Percentiles rank a stretch among this genome's conserved stretches.
These are phyloP conservation scores for Piscicola geometra DNA, from an alignment of 2,888 invertebrate genomes.

Conservation along the genomic window DNA sequence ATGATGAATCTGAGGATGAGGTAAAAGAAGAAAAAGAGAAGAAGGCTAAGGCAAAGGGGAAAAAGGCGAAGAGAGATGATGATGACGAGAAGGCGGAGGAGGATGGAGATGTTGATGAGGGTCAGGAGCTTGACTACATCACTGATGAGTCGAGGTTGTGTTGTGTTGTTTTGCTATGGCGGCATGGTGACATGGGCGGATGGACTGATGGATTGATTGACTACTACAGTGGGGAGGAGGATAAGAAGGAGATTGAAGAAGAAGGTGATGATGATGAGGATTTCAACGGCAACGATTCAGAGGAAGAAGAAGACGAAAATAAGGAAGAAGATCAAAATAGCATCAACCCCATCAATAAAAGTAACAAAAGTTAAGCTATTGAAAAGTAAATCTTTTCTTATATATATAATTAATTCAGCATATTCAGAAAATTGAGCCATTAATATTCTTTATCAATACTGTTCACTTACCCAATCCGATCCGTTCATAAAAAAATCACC, in stretches of 20 bases:
- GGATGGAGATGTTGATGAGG: slow-evolving; percentile 52
- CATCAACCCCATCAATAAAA: too few species aligned
- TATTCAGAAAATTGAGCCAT: background rate
- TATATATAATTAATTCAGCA: background rate
- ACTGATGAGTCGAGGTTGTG: slow-evolving; percentile 33
- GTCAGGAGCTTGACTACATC: slow-evolving; percentile 64
- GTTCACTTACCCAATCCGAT: too few species aligned
- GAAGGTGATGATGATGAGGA: slow-evolving; percentile 20
- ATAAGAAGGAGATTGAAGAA: slow-evolving; percentile 18
- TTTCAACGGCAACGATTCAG: slow-evolving; percentile 23
- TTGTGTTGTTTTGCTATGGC: background rate
- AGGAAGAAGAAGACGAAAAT: slow-evolving; percentile 29
- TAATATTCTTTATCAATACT: background rate
- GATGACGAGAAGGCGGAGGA: slow-evolving; percentile 18
- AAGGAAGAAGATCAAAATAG: slow-evolving; percentile 26
- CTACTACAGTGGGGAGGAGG: slow-evolving; percentile 9
- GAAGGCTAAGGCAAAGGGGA: slow-evolving; percentile 38
- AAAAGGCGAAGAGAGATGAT: slow-evolving; percentile 54
- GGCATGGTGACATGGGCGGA: background rate
- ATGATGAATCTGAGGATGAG: background rate
- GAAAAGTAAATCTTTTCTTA: background rate
- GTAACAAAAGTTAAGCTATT: background rate
- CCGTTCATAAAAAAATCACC: too few species aligned
- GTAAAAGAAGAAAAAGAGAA: background rate
- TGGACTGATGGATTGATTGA: background rate